Percentiles rank a stretch among this genome's conserved stretches.
phyloP scores from a whole-genome alignment of 2,113 vertebrate species.

The Syngnathoides biaculeatus region DNA sequence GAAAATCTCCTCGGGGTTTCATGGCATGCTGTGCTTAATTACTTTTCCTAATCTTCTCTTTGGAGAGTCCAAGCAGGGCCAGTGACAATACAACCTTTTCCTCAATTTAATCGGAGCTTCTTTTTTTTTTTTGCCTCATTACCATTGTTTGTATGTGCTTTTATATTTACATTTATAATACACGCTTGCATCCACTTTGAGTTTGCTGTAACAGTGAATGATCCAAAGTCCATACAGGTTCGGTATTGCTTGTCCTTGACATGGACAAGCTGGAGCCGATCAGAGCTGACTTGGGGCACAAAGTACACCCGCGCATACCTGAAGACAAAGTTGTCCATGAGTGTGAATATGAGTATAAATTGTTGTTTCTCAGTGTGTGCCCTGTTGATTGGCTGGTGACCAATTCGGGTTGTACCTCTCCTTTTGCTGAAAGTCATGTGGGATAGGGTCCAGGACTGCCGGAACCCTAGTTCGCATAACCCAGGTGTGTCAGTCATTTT shows the following conservation, averaged over 20 bases:
- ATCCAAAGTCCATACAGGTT: not conserved
- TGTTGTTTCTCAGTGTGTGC: too few relatives aligned
- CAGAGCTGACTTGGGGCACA: too few relatives aligned
- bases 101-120: not conserved
- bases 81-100: not conserved
- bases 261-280: too few relatives aligned
- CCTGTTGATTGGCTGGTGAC: too few relatives aligned
- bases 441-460: too few relatives aligned
- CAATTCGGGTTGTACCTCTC: too few relatives aligned
- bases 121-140: not conserved
- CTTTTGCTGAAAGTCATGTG: too few relatives aligned
- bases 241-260: not conserved
- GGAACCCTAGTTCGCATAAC: too few relatives aligned
- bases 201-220: not conserved
- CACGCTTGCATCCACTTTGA: not conserved
- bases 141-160: not conserved
- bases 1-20: constrained; percentile 1
- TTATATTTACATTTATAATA: not conserved
- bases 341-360: too few relatives aligned
- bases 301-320: too few relatives aligned
- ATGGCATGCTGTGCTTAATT: not conserved
- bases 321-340: too few relatives aligned
- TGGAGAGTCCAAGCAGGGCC: not conserved
- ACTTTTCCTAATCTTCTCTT: not conserved
- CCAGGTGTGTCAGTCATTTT: too few relatives aligned